Conservation (phyloP, 1,140 invertebrate species). For the Magallana gigas region DNA sequence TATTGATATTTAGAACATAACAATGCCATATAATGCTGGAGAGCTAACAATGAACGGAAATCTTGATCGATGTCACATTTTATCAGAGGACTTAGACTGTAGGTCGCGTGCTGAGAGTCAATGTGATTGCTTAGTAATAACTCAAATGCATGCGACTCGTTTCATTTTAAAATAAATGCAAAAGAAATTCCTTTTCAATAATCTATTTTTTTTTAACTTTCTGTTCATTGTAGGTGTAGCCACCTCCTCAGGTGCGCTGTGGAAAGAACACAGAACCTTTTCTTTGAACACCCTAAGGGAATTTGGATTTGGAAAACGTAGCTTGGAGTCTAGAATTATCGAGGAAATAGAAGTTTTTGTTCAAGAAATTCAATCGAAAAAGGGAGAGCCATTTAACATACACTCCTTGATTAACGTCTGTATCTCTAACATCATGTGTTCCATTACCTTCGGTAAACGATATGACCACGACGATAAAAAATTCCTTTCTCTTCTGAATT, state of each 20-base stretch:
- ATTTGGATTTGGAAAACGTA: constrained; percentile 87
- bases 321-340: constrained; percentile 86
- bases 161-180: background rate
- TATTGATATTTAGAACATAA: too few relatives aligned
- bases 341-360: constrained; percentile 54
- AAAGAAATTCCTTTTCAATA: too few relatives aligned
- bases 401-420: constrained; percentile 41
- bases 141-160: background rate
- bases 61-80: too few relatives aligned
- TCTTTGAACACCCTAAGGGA: constrained; percentile 85
- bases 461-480: constrained; percentile 78
- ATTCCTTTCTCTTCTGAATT: constrained; percentile 45
- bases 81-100: too few relatives aligned
- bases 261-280: constrained; percentile 88
- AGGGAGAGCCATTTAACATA: constrained; percentile 52
- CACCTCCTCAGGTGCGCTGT: constrained; percentile 80
- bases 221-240: constrained; percentile 24
- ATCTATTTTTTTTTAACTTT: too few relatives aligned
- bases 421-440: constrained; percentile 63
- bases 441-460: constrained; percentile 58
- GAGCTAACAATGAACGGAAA: too few relatives aligned
- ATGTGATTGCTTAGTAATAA: too few relatives aligned
- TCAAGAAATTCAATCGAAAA: background rate
- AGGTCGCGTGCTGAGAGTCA: too few relatives aligned
- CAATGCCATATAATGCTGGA: too few relatives aligned